Base-by-base conservation (phyloP, 1,140 invertebrate genomes). In the Hestina assimilis region DNA sequence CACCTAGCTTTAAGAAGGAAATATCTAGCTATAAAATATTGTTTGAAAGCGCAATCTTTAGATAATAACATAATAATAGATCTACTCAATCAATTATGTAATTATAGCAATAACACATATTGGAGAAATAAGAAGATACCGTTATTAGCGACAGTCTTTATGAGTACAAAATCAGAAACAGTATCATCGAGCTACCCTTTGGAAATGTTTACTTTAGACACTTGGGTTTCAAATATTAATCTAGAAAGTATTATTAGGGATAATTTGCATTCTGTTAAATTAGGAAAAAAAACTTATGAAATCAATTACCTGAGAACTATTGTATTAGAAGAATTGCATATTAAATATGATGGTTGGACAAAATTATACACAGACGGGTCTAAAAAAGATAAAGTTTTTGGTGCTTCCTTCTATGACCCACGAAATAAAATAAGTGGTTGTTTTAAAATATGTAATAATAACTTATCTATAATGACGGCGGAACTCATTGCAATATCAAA, bases 21-120 rank as follows among this genome's bases (percentile, higher is more conserved):
- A 38, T 64, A 58, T 24, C 9, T 61, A 9, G 54, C 40, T 0
- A 17, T 9, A n/a, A 68, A 68, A 14, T 68, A 35, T 19, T 57
- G 33, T 33, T 51, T 66, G 29, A 60, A 59, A 51, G 45, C 35
- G 4, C 23, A 12, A 29, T 26, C 52, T 21, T 20, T 8, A 19
- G 11, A 3, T 21, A 17, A 51, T 54, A 26, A 58, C 45, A 33
- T 12, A 15, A 9, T 45, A 23, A 17, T 21, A 43, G 7, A 19
- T 24, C 0, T 8, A 38, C 19, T 21, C 56, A 21, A 20, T 28
- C 6, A 8, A 45, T 2, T 29, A 38, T 42, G n/a, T 23, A 8
- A 23, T 11, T 8, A 15, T 42, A 11, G 1, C 8, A 7, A 40
- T 17, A 31, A 23, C 1, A 9, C 2, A n/a, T 53, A 54, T n/a